Evolutionary conservation across 2,888 invertebrate genomes (phyloP), one percentile per base, ranked within the genome.

Genomic region (Fabriciana adippe): DNA sequence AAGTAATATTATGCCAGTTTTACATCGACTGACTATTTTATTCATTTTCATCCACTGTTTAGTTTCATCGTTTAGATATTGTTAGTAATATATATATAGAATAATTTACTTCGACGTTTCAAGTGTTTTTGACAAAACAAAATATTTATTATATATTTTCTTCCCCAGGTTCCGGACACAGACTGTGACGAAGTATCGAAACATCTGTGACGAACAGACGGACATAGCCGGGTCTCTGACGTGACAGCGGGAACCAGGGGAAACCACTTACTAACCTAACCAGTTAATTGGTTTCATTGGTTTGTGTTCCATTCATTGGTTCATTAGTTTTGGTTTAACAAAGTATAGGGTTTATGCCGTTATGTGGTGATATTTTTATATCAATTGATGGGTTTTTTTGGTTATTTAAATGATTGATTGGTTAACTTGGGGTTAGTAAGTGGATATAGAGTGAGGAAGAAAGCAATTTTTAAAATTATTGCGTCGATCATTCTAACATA

Each of bases 121-220:
- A 6, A 35, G 35, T 35, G 6, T 6, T 31, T 31, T 5, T 31
- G 3, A 35, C 0, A 35, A 35, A 35, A 35, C 35, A 35, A 31
- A 31, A 31, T 31, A 8, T 35, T 35, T 35, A 8, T 35, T 21
- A 48, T 47, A 59, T 13, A 18, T 48, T 60, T 6, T 21, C 47
- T 47, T 2, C 15, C 45, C 15, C 62, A 70, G 70, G 70, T 57
- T 55, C 70, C 18, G 67, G 64, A 2, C 67, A 70, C 15, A 64
- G 67, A 45, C 70, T 70, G 70, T 70, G 70, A 69, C 69, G 66
- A 60, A 60, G 47, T 35, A 18, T 41, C 35, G 55, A 55, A 21
- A 41, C 35, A 41, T 16, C 55, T 31, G 59, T 55, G 69, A 55
- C 67, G 26, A 53, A 54, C 35, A 54, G 45, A 67, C 51, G 50